phyloP scores from a whole-genome alignment of 2,113 vertebrate species.

The Gambusia affinis region DNA sequence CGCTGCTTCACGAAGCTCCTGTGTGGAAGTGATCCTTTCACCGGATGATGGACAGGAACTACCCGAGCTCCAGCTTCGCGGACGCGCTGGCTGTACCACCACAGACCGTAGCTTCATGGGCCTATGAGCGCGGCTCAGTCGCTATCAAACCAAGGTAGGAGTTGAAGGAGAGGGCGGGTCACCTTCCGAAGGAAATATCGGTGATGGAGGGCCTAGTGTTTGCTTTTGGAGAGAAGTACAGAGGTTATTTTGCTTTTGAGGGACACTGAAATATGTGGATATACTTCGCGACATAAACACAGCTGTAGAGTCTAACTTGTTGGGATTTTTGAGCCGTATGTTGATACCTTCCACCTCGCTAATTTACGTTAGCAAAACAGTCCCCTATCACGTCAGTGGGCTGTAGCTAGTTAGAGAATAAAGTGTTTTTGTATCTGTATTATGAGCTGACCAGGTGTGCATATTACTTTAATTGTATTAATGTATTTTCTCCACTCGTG shows the following conservation, averaged over 20 bases:
- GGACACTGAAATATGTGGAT: neutral
- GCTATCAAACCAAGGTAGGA: constrained; percentile 88
- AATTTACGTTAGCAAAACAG: constrained; percentile 51
- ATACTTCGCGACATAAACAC: neutral
- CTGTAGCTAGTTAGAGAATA: neutral
- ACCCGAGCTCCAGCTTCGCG: constrained; percentile 88
- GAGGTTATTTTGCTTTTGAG: constrained; percentile 3
- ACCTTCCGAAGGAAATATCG: constrained; percentile 80
- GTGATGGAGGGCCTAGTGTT: constrained; percentile 73
- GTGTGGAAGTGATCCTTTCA: constrained; percentile 75
- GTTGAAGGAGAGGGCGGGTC: constrained; percentile 75
- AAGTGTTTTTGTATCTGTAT: neutral
- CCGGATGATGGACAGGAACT: constrained; percentile 95
- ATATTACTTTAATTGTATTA: neutral
- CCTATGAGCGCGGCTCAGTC: constrained; percentile 86
- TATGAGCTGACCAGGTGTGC: neutral
- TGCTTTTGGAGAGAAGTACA: neutral
- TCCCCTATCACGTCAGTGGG: constrained; percentile 8
- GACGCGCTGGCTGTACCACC: constrained; percentile 85
- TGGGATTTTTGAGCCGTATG: constrained; percentile 21
- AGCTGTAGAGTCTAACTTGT: constrained; percentile 29
- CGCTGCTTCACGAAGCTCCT: constrained; percentile 76
- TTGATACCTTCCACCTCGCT: constrained; percentile 38
- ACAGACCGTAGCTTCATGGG: constrained; percentile 87
- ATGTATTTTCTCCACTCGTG: neutral